Evolutionary conservation across 2,113 vertebrate species (phyloP).

Genomic region (Hippopotamus amphibius): DNA sequence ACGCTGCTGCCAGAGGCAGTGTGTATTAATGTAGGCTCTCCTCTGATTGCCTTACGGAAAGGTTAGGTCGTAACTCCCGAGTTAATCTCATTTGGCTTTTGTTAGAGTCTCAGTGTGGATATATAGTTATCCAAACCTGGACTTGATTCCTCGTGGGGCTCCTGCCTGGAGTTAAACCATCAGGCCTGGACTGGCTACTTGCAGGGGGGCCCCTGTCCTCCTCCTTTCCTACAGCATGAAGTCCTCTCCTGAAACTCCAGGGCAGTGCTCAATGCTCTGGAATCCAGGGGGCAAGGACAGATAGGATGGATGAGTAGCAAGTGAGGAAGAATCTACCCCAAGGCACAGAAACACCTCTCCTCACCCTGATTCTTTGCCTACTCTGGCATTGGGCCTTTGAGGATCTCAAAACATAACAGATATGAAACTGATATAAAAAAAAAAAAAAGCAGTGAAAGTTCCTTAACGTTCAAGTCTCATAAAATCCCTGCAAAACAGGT

Average conservation of each 20-base stretch:
- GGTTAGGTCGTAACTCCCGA: slow-evolving; percentile 6
- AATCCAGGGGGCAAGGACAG: background rate
- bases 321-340: background rate
- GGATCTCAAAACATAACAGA: background rate
- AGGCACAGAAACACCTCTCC: background rate
- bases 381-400: background rate
- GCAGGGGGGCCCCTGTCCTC: background rate
- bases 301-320: background rate
- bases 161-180: background rate
- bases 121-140: background rate
- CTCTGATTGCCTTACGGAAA: background rate
- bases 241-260: background rate
- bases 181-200: background rate
- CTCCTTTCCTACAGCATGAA: background rate
- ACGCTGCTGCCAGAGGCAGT: background rate
- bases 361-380: background rate
- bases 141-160: background rate
- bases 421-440: background rate
- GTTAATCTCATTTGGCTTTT: slow-evolving; percentile 15
- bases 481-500: background rate
- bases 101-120: background rate
- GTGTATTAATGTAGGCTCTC: background rate
- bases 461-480: slow-evolving; percentile 27
- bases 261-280: background rate
- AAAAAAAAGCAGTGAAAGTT: background rate